These are phyloP conservation scores for Rhinoraja longicauda DNA, from an alignment of 2,797 vertebrate genomes.

Conservation along the genomic window DNA sequence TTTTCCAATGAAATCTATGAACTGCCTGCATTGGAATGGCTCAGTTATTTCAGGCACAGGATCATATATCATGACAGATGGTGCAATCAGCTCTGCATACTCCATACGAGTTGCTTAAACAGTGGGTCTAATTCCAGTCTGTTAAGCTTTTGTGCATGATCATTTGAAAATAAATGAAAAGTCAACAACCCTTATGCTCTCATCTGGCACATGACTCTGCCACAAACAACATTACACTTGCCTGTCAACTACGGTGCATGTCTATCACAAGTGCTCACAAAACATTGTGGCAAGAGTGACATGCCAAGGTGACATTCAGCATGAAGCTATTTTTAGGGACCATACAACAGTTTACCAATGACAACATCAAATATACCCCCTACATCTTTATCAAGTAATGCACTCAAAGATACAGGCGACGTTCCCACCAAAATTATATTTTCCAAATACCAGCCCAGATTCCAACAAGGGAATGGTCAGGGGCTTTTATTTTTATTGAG, in stretches of 20 bases:
- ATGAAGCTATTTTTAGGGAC: not conserved
- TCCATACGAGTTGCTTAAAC: not conserved
- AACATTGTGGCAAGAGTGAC: not conserved
- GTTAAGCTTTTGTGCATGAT: not conserved
- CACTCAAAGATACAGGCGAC: not conserved
- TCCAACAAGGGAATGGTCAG: not conserved
- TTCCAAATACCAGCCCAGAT: not conserved
- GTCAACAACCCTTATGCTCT: not conserved
- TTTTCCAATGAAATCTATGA: not conserved
- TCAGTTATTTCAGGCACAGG: not conserved
- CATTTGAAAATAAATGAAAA: not conserved
- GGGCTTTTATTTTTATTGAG: not conserved
- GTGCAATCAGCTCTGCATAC: not conserved
- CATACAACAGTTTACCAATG: not conserved
- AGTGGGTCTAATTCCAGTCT: not conserved
- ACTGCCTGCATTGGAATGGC: not conserved
- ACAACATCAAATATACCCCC: not conserved
- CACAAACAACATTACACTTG: not conserved
- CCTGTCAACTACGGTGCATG: not conserved
- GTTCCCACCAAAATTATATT: not conserved
- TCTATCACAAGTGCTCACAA: not conserved
- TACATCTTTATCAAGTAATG: too few relatives aligned
- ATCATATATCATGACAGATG: slow-evolving; percentile 19
- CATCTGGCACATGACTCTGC: not conserved
- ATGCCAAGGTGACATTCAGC: not conserved